phyloP scores from a whole-genome alignment of 2,888 invertebrate species.

The Sphinx pinastri region DNA sequence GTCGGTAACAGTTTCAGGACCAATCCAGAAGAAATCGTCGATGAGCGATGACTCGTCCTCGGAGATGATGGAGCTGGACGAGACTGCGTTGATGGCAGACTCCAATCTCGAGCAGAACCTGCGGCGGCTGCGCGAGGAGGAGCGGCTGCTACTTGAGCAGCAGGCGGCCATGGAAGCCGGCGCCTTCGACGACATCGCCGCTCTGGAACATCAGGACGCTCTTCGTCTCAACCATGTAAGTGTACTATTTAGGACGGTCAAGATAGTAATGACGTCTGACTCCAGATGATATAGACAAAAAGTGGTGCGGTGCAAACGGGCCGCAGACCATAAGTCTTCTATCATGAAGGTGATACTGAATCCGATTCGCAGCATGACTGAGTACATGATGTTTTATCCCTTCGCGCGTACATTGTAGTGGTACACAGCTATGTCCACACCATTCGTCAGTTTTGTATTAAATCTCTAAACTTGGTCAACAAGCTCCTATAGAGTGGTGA shows the following conservation, averaged over 20 bases:
- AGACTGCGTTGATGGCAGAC: conserved; percentile 88
- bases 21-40: conserved; percentile 94
- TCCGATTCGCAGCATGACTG: too few relatives aligned
- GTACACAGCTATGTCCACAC: too few relatives aligned
- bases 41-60: conserved; percentile 93
- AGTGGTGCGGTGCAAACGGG: too few relatives aligned
- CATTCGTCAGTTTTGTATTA: too few relatives aligned
- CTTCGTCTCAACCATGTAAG: conserved; percentile 70
- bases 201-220: conserved; percentile 70
- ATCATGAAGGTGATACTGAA: too few relatives aligned
- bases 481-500: too few relatives aligned
- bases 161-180: conserved; percentile 88
- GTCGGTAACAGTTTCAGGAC: conserved; percentile 85
- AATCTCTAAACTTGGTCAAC: too few relatives aligned
- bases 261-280: too few relatives aligned
- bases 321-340: too few relatives aligned
- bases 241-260: conserved; percentile 42
- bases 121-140: conserved; percentile 85
- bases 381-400: too few relatives aligned
- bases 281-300: conserved; percentile 35
- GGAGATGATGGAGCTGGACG: conserved; percentile 96
- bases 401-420: too few relatives aligned
- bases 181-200: conserved; percentile 67
- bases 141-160: conserved; percentile 89
- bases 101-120: conserved; percentile 67